A percentile compares a stretch with the other conserved stretches of the same genome.
phyloP scores from a whole-genome alignment of 2,113 vertebrate genomes.

The Otis tarda region DNA sequence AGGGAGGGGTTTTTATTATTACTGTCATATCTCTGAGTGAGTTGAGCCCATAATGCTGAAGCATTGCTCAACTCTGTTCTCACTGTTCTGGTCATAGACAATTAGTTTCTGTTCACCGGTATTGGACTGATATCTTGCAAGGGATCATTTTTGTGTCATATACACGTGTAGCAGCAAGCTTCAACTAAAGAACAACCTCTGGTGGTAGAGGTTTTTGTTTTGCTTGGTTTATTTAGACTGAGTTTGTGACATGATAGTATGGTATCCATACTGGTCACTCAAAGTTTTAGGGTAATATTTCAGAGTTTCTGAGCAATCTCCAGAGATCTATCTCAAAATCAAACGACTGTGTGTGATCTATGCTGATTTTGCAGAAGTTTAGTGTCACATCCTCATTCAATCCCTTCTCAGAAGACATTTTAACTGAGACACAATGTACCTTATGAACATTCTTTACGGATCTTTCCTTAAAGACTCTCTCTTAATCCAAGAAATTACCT shows the following conservation, averaged over 20 bases:
- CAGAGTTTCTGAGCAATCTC: not conserved
- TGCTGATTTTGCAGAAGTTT: not conserved
- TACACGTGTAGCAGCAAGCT: not conserved
- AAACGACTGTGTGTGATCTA: accelerated
- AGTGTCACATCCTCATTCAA: not conserved
- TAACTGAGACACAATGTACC: not conserved
- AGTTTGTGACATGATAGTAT: not conserved
- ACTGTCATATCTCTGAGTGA: not conserved
- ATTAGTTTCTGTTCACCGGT: not conserved
- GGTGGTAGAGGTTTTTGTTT: not conserved
- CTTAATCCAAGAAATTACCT: not conserved
- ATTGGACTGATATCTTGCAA: not conserved
- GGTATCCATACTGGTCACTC: not conserved
- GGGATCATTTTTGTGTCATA: not conserved
- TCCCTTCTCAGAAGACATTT: not conserved
- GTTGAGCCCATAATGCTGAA: not conserved
- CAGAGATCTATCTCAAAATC: not conserved
- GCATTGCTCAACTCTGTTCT: not conserved
- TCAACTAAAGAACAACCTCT: not conserved
- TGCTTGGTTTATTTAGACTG: not conserved
- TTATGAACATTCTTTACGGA: not conserved
- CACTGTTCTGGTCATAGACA: not conserved
- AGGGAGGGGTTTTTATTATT: not conserved
- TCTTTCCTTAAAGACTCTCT: not conserved
- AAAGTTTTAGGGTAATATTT: not conserved